Evolutionary conservation across 2,888 invertebrate genomes (phyloP), one percentile per base, ranked within the genome.

Genomic region (Athalia cordata): DNA sequence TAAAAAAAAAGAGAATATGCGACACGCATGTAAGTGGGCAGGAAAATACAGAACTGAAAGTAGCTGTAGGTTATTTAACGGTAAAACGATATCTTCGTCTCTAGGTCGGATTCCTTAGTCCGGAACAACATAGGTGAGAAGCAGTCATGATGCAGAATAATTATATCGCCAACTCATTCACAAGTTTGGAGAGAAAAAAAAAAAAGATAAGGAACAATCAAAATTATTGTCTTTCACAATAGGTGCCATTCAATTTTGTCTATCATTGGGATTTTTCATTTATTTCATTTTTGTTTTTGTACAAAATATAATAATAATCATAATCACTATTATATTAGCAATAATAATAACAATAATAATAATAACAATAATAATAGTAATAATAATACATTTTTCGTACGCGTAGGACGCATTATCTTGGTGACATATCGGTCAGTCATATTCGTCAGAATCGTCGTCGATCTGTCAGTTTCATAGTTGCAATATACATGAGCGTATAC

Each of bases 21-120:
- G 72, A 59, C 72, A 47, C 29, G 72, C 13, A 72, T 43, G 47
- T 29, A 29, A 72, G 59, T 62, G 62, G 75, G 64, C 43, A 62
- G 75, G 62, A 50, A 50, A 57, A 75, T 4, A 49, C 29, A 64
- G 75, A 75, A 75, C 52, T 75, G 62, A 62, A 75, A 75, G 45
- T 50, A 72, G 61, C 61, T 55, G 47, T 61, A 76, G 79, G 78
- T 82, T 83, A 79, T 79, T 67, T 81, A 83, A 83, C 83, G 83
- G 83, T 83, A 83, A 82, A 82, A 78, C 57, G 79, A 80, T 81
- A 79, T 80, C 75, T 59, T 70, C 72, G 78, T 59, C 67, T 59
- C 67, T 77, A 62, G 43, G 76, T 65, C 72, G 66, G 55, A 77
- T 78, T 76, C 77, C 78, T 8, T 52, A 43, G 75, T 43, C 43